phyloP scores from a whole-genome alignment of 2,113 vertebrate species.

The Apodemus sylvaticus region DNA sequence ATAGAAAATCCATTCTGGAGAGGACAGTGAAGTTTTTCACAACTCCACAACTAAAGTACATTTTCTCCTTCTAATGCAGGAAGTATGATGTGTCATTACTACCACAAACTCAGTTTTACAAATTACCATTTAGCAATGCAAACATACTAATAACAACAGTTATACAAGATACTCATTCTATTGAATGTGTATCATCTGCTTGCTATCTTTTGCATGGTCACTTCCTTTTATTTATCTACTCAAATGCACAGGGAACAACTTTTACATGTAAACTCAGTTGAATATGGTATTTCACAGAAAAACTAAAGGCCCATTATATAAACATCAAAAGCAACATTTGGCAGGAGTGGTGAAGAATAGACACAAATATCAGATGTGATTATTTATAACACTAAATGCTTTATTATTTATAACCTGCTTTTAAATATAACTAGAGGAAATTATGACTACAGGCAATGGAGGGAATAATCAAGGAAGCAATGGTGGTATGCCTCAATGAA shows the following conservation, averaged over 20 bases:
- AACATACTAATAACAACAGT: background rate
- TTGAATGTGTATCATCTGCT: background rate
- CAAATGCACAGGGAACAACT: background rate
- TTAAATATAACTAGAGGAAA: background rate
- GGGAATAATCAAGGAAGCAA: background rate
- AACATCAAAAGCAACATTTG: background rate
- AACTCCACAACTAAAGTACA: background rate
- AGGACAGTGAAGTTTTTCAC: background rate
- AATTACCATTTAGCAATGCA: background rate
- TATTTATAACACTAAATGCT: background rate
- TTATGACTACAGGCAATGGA: background rate
- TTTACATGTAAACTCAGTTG: background rate
- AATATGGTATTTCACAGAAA: background rate
- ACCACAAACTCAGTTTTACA: background rate
- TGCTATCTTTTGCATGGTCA: background rate
- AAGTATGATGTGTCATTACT: background rate
- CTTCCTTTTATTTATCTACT: background rate
- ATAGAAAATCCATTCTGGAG: background rate
- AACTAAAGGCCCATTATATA: background rate
- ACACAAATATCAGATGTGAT: background rate
- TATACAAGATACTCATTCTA: background rate
- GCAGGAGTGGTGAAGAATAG: background rate
- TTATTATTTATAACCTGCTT: background rate
- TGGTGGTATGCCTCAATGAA: background rate
- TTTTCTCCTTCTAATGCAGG: slow-evolving; percentile 15